phyloP scores from a whole-genome alignment of 2,888 invertebrate species.

The Apodemia mormo region DNA sequence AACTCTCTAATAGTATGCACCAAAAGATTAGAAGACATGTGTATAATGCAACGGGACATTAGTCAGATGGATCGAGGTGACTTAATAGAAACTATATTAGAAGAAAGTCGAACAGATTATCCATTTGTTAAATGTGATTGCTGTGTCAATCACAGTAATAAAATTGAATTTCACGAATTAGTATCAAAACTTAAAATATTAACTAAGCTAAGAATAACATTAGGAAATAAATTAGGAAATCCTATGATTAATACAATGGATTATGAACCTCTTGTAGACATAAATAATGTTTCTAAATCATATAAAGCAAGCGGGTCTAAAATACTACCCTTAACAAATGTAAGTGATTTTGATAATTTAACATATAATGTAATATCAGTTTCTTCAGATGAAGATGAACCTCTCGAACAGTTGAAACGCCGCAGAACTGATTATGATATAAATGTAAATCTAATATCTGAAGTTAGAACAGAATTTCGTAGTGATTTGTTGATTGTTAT shows the following conservation, averaged over 20 bases:
- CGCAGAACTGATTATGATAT: neutral
- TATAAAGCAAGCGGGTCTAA: neutral
- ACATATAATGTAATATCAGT: neutral
- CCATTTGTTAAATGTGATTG: neutral
- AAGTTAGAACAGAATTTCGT: neutral
- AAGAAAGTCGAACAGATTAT: conserved; percentile 43
- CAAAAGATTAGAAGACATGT: conserved; percentile 49
- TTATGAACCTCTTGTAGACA: neutral
- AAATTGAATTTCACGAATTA: neutral
- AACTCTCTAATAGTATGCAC: conserved; percentile 43
- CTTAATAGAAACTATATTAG: conserved; percentile 33
- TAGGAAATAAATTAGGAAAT: neutral
- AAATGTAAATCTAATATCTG: neutral
- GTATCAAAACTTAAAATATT: neutral
- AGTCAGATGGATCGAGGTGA: conserved; percentile 20
- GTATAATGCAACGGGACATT: conserved; percentile 32
- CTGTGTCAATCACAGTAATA: neutral
- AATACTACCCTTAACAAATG: neutral
- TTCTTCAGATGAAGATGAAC: neutral
- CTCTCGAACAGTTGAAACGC: neutral
- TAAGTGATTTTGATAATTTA: neutral
- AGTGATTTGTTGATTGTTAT: conserved; percentile 2
- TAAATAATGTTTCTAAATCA: neutral
- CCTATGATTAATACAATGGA: neutral
- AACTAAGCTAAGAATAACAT: neutral